phyloP scores from a whole-genome alignment of 2,113 vertebrate genomes.

The Cyanistes caeruleus region DNA sequence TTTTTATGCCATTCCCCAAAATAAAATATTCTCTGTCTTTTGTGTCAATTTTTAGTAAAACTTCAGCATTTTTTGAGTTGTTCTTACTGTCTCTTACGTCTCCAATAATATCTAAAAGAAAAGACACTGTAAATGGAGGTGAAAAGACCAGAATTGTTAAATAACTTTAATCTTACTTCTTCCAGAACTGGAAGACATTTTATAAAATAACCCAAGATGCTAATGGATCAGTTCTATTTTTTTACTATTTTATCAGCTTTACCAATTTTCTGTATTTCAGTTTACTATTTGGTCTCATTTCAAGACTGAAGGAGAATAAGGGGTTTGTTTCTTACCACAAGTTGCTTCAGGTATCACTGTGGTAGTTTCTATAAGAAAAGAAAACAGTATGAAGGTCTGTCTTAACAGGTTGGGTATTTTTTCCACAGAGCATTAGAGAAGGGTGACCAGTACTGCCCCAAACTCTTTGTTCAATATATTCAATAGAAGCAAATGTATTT shows the following conservation, averaged over 20 bases:
- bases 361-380: background rate
- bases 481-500: background rate
- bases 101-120: background rate
- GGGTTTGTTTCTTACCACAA: conserved; percentile 42
- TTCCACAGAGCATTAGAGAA: background rate
- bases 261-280: background rate
- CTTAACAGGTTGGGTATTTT: background rate
- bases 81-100: rapidly evolving
- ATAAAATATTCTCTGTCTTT: background rate
- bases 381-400: background rate
- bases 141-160: background rate
- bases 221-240: background rate
- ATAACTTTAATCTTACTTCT: background rate
- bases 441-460: background rate
- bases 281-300: background rate
- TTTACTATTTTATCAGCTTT: background rate
- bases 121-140: background rate
- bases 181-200: background rate
- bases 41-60: background rate
- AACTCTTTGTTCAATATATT: background rate
- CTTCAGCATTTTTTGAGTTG: rapidly evolving
- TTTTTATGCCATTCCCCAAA: rapidly evolving
- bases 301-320: background rate
- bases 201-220: background rate
- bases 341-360: background rate